Conservation (phyloP, 2,888 invertebrate genomes). For the Ichneumon xanthorius region DNA sequence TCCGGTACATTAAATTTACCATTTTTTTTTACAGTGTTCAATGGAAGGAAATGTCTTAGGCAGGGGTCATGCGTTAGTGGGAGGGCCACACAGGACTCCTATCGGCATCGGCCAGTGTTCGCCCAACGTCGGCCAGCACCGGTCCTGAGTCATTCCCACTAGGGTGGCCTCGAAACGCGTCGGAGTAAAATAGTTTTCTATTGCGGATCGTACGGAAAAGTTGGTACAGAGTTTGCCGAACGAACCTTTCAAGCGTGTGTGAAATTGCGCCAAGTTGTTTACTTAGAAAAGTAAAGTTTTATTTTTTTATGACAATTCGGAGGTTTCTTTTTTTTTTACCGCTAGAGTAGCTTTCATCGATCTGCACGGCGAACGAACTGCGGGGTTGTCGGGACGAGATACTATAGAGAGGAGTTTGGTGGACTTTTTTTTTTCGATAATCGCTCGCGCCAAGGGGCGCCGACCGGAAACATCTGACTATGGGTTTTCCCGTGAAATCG, state of each 20-base stretch:
- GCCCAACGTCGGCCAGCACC: no score
- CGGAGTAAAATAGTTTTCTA: not conserved
- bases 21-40: no score
- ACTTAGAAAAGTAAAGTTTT: not conserved
- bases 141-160: no score
- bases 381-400: not conserved
- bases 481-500: not conserved
- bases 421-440: conserved; percentile 9
- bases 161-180: no score
- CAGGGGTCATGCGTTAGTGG: no score
- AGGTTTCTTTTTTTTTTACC: no score
- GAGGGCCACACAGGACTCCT: not conserved
- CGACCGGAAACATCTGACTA: not conserved
- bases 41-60: no score
- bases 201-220: no score
- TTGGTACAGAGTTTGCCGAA: not conserved
- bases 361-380: not conserved
- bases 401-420: not conserved
- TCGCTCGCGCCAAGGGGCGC: not conserved
- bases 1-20: no score
- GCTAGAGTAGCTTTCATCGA: not conserved
- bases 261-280: no score
- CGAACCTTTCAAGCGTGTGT: not conserved
- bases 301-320: not conserved
- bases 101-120: not conserved